Evolutionary conservation across 2,797 vertebrate species (phyloP), one percentile per base, ranked within the genome.

Genomic region (Argyrosomus regius): DNA sequence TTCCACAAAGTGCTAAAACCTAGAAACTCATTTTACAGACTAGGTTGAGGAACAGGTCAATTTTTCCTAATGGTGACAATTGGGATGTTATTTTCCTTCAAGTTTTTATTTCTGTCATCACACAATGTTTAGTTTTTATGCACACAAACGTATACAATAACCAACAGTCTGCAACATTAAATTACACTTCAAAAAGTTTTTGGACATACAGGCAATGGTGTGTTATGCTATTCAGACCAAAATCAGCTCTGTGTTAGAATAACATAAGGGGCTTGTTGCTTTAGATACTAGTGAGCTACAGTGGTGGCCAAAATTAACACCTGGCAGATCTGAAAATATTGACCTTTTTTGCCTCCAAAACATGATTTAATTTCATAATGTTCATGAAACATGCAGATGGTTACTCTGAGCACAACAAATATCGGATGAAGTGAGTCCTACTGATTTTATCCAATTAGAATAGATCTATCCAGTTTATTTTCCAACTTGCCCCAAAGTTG

Each of bases 131-230:
- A 50, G 8, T 72, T 6, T 31, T 86, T 80, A 71, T 65, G 77
- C 54, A 79, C 46, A 65, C 72, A 82, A 63, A 86, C 52, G 71
- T 67, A 85, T 53, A 53, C 85, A 72, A 78, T 77, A 72, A 70
- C 43, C 74, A 69, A 80, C 28, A 67, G n/a, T 75, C 31, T 81
- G 71, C 75, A 28, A 84, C 67, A 78, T 67, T 65, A 73, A 58
- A 68, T 86, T 82, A 88, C 69, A 78, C 26, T 31, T 31, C 6
- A 6, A 35, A 35, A 35, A 35, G 35, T 35, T 35, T 35, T 35
- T 35, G 7, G 35, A 35, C 7, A 35, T 35, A 35, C 31, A 35
- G 31, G 35, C 35, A 35, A 35, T 35, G 31, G 28, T 35, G 9
- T 13, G 28, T 12, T 41, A 13, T n/a, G 35, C 35, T n/a, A 2